phyloP scores from a whole-genome alignment of 2,888 invertebrate genomes.

The Acanthosepion lycidas region DNA sequence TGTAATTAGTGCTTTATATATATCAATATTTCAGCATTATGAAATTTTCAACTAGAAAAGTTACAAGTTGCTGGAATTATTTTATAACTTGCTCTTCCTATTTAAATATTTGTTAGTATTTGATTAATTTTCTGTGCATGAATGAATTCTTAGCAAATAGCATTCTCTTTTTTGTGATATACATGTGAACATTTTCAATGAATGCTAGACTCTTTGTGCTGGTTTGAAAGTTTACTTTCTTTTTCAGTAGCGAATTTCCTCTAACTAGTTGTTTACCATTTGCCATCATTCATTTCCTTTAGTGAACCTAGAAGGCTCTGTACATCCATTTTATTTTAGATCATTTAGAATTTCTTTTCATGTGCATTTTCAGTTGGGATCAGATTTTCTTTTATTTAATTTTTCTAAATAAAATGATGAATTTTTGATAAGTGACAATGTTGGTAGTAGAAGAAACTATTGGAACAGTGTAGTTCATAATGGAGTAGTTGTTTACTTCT shows the following conservation, averaged over 20 bases:
- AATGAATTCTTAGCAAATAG: background rate
- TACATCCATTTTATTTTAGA: background rate
- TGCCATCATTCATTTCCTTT: no score
- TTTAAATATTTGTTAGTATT: background rate
- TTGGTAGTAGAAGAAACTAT: background rate
- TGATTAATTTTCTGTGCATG: background rate
- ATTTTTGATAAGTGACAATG: background rate
- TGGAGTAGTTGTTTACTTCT: no score
- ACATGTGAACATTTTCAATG: background rate
- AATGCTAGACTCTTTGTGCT: no score
- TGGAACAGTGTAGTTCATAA: no score
- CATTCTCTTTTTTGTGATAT: background rate
- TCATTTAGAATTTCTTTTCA: background rate
- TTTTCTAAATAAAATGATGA: background rate
- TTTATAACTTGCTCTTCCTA: background rate
- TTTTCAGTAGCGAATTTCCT: no score
- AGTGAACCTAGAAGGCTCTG: no score
- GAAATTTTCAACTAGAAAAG: background rate
- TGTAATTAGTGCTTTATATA: background rate
- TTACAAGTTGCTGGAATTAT: background rate
- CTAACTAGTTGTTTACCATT: no score
- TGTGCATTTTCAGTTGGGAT: background rate
- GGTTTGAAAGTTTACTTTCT: no score
- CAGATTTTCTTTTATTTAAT: background rate
- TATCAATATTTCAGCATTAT: background rate